phyloP scores from a whole-genome alignment of 2,113 vertebrate genomes.

The Chionodraco myersi region DNA sequence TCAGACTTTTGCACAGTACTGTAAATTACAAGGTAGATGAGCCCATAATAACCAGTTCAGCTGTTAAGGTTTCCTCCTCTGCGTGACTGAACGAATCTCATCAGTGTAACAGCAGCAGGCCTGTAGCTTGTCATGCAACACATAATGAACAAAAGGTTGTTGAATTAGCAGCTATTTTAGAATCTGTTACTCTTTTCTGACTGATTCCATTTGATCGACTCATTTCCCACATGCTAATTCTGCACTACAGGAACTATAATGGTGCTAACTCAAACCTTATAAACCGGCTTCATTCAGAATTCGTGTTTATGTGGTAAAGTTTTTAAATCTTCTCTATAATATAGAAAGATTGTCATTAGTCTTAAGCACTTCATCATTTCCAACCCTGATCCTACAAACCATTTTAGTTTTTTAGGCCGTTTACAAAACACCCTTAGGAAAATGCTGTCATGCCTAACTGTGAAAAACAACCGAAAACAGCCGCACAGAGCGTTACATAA shows the following conservation, averaged over 20 bases:
- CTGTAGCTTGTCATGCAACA: not conserved
- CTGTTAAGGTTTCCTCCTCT: constrained; percentile 29
- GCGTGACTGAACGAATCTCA: not conserved
- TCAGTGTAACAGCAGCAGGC: constrained; percentile 5
- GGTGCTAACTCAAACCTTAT: too few species aligned
- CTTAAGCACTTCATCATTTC: constrained; percentile 39
- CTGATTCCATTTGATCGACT: not conserved
- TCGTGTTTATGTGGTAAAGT: not conserved
- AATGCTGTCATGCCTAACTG: constrained; percentile 25
- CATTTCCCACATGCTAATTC: not conserved
- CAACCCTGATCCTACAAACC: constrained; percentile 30
- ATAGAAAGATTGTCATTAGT: constrained; percentile 33
- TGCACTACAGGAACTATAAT: not conserved
- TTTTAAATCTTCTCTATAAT: not conserved
- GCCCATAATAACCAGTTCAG: constrained; percentile 37
- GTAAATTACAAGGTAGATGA: constrained; percentile 53
- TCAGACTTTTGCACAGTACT: constrained; percentile 28
- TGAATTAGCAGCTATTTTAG: not conserved
- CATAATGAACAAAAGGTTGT: not conserved
- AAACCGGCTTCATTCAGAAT: constrained; percentile 5
- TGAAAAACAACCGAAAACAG: constrained; percentile 55
- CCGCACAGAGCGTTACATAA: constrained; percentile 46
- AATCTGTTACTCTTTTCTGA: not conserved
- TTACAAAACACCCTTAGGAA: constrained; percentile 50
- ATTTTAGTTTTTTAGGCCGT: constrained; percentile 57